Evolutionary conservation across 2,888 invertebrate genomes (phyloP).

Genomic region (Hirtodrosophila trivittata): DNA sequence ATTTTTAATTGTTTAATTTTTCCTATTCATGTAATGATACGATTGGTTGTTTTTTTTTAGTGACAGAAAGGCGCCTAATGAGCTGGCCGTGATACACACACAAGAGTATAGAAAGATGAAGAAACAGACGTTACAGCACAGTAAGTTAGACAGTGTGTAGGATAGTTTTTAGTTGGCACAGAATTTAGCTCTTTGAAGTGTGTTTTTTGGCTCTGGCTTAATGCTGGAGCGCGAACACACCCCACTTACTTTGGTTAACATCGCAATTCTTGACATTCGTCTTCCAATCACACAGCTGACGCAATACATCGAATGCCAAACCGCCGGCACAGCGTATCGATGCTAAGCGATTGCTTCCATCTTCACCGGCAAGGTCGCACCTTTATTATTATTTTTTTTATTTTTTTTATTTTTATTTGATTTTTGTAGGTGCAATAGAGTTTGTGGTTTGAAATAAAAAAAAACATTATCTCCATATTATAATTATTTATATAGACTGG

Average conservation of each 20-base stretch:
- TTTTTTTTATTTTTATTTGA: conserved; percentile 15
- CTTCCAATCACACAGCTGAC: conserved; percentile 98
- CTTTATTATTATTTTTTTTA: conserved; percentile 84
- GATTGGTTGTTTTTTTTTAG: conserved; percentile 54
- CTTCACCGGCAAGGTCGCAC: conserved; percentile 96
- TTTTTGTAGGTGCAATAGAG: conserved; percentile 28
- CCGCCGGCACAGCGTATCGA: conserved; percentile 95
- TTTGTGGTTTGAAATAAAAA: conserved; percentile 34
- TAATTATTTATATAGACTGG: conserved; percentile 4
- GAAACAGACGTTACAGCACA: conserved; percentile 39
- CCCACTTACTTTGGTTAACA: conserved; percentile 95
- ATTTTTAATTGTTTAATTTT: conserved; percentile 35
- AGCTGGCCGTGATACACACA: conserved; percentile 36
- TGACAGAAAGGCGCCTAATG: conserved; percentile 52
- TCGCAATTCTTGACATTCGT: conserved; percentile 98
- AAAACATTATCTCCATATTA: conserved; percentile 39
- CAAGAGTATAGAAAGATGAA: conserved; percentile 34
- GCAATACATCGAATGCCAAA: conserved; percentile 96
- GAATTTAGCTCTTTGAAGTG: conserved; percentile 35
- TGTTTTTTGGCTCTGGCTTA: conserved; percentile 24
- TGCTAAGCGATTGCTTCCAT: conserved; percentile 93
- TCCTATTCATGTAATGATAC: conserved; percentile 62
- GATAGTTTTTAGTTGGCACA: conserved; percentile 33
- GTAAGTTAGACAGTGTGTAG: conserved; percentile 47
- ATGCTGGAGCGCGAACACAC: conserved; percentile 30